Evolutionary conservation across 2,888 invertebrate species (phyloP).

Genomic region (Leptinotarsa juncta): DNA sequence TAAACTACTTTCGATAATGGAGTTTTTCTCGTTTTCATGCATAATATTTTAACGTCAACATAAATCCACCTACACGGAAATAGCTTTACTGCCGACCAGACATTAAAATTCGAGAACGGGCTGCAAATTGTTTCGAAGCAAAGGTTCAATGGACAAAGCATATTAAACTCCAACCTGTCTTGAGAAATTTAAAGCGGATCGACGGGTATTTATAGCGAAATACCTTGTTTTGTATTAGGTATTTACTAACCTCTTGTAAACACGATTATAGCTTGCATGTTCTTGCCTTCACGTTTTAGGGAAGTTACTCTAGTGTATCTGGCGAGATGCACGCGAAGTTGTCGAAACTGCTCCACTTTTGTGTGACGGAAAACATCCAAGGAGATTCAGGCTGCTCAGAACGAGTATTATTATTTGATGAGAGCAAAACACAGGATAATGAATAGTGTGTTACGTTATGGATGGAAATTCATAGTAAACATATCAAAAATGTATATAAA

Average conservation of each 20-base stretch:
- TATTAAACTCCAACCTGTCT: conserved; percentile 24
- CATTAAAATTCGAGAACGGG: conserved; percentile 34
- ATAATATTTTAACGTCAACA: conserved; percentile 27
- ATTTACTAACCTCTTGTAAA: conserved; percentile 7
- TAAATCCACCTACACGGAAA: conserved; percentile 32
- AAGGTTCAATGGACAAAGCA: conserved; percentile 26
- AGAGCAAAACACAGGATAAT: neutral
- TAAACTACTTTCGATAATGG: conserved; percentile 13
- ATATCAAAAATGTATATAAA: no score
- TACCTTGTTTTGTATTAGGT: conserved; percentile 10
- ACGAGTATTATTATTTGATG: neutral
- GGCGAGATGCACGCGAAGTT: neutral
- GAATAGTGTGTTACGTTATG: no score
- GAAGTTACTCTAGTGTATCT: neutral
- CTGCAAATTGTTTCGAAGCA: conserved; percentile 33
- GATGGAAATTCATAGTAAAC: no score
- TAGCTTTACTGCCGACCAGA: conserved; percentile 32
- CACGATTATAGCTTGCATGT: conserved; percentile 24
- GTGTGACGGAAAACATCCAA: no score
- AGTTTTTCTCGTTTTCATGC: conserved; percentile 20
- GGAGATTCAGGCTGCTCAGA: neutral
- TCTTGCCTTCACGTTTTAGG: neutral
- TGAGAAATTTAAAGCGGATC: conserved; percentile 20
- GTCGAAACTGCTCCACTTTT: neutral
- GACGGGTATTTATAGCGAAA: conserved; percentile 12